Evolutionary conservation across 2,888 invertebrate species (phyloP), one percentile per base, ranked within the genome.

Genomic region (Abrostola triplasia): DNA sequence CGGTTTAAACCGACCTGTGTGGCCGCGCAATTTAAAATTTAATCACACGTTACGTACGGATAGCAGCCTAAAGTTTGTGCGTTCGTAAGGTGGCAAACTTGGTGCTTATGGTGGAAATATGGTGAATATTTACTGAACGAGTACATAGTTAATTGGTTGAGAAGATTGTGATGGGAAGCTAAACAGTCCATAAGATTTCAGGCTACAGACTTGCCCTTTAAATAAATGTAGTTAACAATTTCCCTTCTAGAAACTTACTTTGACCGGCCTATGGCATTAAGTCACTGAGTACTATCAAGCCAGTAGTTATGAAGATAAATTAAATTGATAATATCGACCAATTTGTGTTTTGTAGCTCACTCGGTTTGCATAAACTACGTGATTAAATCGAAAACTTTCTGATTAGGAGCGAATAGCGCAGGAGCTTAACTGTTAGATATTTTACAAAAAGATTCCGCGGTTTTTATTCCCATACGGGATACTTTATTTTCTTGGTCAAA

Each of bases 11-110:
- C 87, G 53, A 77, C 79, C 78, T 88, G 84, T 88, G 88, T 87
- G 89, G 77, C 84, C 81, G 66, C 64, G 82, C 84, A 88, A 88
- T 89, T 90, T 89, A 87, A 88, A 89, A 88, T 87, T 88, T 88
- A 89, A 90, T 89, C 87, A 84, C 82, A 84, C 82, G 78, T 82
- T 83, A 70, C 65, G 83, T 86, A 86, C 77, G 54, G 76, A 64
- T 65, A 75, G 65, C 65, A 67, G 67, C 81, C 75, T 36, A 68
- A 73, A 71, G 44, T 77, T 66, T 55, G 62, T 58, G 62, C 51
- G 59, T 62, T 54, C 50, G 13, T 36, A 70, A 71, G 66, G 59
- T 58, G 61, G 57, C 40, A 56, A 71, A 73, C 65, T 64, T 64
- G 44, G 65, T 44, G 44, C 0, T 36, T 60, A 6, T 36, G 53